phyloP scores from a whole-genome alignment of 2,797 vertebrate genomes.

The Ctenopoma multispine region DNA sequence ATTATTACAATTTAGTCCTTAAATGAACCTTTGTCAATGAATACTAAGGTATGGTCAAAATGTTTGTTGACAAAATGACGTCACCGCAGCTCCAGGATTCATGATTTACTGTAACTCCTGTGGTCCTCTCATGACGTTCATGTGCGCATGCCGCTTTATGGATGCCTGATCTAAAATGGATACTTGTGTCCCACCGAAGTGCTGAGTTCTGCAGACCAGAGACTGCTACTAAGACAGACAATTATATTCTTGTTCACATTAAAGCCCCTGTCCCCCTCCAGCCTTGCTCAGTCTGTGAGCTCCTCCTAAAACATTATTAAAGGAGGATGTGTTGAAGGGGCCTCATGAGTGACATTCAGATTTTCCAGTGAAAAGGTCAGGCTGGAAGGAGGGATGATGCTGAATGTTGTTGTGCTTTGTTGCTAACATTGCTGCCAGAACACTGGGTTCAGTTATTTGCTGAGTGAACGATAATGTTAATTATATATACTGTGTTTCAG shows the following conservation, averaged over 20 bases:
- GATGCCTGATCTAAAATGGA: slow-evolving; percentile 44
- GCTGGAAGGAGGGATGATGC: slow-evolving; percentile 13
- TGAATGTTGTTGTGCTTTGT: slow-evolving; percentile 36
- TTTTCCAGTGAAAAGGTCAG: slow-evolving; percentile 45
- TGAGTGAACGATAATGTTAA: no score
- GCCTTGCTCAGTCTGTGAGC: slow-evolving; percentile 7
- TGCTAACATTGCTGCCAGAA: no score
- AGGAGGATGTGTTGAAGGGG: slow-evolving; percentile 46
- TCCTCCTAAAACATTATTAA: slow-evolving; percentile 28
- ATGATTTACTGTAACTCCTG: slow-evolving; percentile 34
- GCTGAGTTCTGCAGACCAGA: slow-evolving; percentile 32
- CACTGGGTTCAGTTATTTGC: no score
- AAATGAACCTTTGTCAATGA: no score
- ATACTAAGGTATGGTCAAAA: no score
- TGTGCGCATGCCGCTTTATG: neutral
- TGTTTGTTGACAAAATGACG: neutral
- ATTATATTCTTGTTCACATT: slow-evolving; percentile 44
- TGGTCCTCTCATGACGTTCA: slow-evolving; percentile 23
- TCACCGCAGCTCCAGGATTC: slow-evolving; percentile 40
- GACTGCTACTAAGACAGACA: slow-evolving; percentile 22
- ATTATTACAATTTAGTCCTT: no score
- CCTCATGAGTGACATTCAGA: slow-evolving; percentile 29
- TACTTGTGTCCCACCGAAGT: slow-evolving; percentile 8
- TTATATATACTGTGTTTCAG: no score
- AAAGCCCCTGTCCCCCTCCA: neutral